Evolutionary conservation across 2,888 invertebrate genomes (phyloP), one percentile per base, ranked within the genome.

Genomic region (Poecilobothrus nobilitatus): DNA sequence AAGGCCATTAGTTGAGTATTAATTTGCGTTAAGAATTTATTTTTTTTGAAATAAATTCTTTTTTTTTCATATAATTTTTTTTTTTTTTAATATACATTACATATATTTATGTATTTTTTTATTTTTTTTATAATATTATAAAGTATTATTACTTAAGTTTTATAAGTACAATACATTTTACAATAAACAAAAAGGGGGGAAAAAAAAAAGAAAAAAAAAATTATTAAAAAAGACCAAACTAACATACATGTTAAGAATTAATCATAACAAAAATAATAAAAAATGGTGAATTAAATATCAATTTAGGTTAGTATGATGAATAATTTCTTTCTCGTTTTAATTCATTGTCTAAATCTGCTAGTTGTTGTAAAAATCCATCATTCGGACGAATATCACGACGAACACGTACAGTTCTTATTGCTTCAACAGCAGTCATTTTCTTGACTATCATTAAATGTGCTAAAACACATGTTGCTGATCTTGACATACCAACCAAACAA

Each of bases 361-460:
- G 83, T 76, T 92, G 92, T 68, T 87, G 87, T 69, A 93, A 82
- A 82, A 93, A 93, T 69, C 92, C 92, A 74, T 89, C 87, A 78
- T 93, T 93, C 65, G 93, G 92, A 76, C 88, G 87, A 74, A 93
- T 88, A 75, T 88, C 87, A 64, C 92, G 87, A 71, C 87, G 86
- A 73, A 86, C 84, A 71, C 91, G 89, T 18, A 92, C 88, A 69
- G 84, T 85, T 67, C 85, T 85, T 73, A 93, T 81, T n/a, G 92
- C 92, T 73, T 91, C 90, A 0, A 86, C 83, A 15, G 91, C 88
- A 63, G 88, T 83, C 89, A 92, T 90, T 71, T 87, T 87, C 70
- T 89, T 87, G 76, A 88, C 88, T 75, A 92, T 89, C 90, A 93
- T 92, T 70, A 93, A 84, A 78, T 90, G 92, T 7, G 92, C 91